Conservation (phyloP, 1,140 invertebrate species). For the Cydia amplana region DNA sequence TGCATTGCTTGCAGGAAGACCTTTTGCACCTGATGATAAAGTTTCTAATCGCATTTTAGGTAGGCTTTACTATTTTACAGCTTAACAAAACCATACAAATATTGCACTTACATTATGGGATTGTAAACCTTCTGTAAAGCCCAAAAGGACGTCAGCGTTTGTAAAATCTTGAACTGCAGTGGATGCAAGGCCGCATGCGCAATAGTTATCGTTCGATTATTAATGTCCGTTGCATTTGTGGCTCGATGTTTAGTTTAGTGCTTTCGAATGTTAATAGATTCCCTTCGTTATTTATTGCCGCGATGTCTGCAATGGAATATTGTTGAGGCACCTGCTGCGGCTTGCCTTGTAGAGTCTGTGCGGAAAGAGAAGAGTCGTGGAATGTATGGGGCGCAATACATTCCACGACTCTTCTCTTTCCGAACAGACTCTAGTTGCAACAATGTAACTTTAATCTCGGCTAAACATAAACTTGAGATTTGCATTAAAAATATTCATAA, state of each 20-base stretch:
- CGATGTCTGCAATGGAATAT: slow-evolving; percentile 15
- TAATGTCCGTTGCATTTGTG: slow-evolving; percentile 30
- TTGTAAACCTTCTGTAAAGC: background rate
- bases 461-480: slow-evolving; percentile 7
- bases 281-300: slow-evolving; percentile 17
- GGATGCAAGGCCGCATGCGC: slow-evolving; percentile 20
- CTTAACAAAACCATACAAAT: background rate
- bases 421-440: too few relatives aligned
- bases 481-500: background rate
- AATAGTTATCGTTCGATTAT: slow-evolving; percentile 25
- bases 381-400: too few relatives aligned
- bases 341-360: slow-evolving; percentile 23
- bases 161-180: slow-evolving; percentile 10
- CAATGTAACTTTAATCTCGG: slow-evolving; percentile 21
- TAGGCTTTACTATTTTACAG: slow-evolving; percentile 1
- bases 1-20: background rate
- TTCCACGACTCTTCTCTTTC: too few relatives aligned
- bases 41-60: slow-evolving; percentile 3
- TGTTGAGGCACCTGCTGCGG: slow-evolving; percentile 23
- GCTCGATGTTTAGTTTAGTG: slow-evolving; percentile 15
- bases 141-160: background rate
- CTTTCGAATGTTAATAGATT: slow-evolving; percentile 32
- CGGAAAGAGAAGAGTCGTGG: too few relatives aligned
- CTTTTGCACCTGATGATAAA: slow-evolving; percentile 19
- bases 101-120: background rate